phyloP scores from a whole-genome alignment of 1,140 invertebrate genomes.

The Meloidogyne floridensis region DNA sequence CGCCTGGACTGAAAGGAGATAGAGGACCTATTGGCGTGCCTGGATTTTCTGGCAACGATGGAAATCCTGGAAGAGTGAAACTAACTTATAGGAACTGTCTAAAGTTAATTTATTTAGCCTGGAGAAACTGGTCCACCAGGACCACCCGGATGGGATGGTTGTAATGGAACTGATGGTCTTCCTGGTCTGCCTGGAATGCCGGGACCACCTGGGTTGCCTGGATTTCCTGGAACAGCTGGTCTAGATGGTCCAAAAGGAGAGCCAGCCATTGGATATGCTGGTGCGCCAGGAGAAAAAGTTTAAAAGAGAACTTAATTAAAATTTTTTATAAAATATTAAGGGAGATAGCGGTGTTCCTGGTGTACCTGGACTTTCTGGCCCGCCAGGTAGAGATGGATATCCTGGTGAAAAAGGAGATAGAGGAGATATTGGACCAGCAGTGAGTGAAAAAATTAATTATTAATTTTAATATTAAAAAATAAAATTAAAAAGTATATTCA shows the following conservation, averaged over 20 bases:
- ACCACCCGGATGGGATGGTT: conserved; percentile 64
- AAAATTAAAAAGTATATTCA: not conserved
- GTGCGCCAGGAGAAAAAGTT: conserved; percentile 65
- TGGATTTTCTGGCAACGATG: conserved; percentile 64
- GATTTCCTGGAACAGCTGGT: conserved; percentile 69
- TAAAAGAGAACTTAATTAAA: not conserved
- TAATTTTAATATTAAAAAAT: not conserved
- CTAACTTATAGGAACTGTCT: not conserved
- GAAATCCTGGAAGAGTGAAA: conserved; percentile 49
- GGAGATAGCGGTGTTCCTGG: conserved; percentile 64
- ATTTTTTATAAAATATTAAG: conserved; percentile 40
- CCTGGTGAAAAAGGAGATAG: conserved; percentile 67
- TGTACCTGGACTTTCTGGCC: conserved; percentile 59
- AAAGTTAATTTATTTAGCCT: conserved; percentile 30
- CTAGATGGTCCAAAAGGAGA: conserved; percentile 62
- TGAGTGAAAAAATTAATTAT: conserved; percentile 31
- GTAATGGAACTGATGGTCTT: conserved; percentile 65
- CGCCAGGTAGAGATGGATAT: conserved; percentile 65
- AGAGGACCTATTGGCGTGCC: conserved; percentile 59
- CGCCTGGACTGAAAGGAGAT: conserved; percentile 57
- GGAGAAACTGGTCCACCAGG: conserved; percentile 65
- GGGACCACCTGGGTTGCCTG: conserved; percentile 58
- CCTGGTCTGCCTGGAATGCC: conserved; percentile 59
- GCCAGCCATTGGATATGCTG: conserved; percentile 62
- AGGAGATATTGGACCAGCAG: conserved; percentile 68